Evolutionary conservation across 1,140 invertebrate species (phyloP).

Genomic region (Hyles euphorbiae): DNA sequence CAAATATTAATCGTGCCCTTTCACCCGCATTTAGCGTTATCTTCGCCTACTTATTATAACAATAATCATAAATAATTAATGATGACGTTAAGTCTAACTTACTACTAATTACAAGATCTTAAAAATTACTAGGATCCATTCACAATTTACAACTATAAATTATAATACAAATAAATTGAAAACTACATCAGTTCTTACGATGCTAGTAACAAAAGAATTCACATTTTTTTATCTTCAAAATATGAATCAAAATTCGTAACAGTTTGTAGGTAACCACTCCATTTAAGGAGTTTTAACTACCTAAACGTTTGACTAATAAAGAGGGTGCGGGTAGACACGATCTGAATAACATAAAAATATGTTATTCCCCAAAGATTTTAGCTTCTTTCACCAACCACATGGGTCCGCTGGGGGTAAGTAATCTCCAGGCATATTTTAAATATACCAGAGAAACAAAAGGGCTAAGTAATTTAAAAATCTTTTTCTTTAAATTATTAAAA

Average conservation of each 20-base stretch:
- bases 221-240: constrained; percentile 1
- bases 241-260: constrained; percentile 5
- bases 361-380: too few species aligned
- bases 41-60: constrained; percentile 17
- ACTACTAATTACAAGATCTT: constrained; percentile 36
- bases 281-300: not conserved
- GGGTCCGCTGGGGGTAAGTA: too few species aligned
- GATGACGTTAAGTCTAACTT: constrained; percentile 23
- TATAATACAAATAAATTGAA: constrained; percentile 13
- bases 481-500: too few species aligned
- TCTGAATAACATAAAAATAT: too few species aligned
- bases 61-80: constrained; percentile 36
- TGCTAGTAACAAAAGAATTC: constrained; percentile 9
- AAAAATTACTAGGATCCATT: constrained; percentile 54
- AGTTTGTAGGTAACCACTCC: constrained; percentile 10
- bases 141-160: constrained; percentile 42
- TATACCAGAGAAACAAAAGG: too few species aligned
- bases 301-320: not conserved
- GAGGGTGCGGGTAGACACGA: not conserved
- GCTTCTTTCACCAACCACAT: too few species aligned
- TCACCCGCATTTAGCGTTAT: too few species aligned
- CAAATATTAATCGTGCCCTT: too few species aligned
- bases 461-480: too few species aligned
- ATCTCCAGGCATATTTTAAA: too few species aligned
- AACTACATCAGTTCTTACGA: constrained; percentile 6